Evolutionary conservation across 2,797 vertebrate genomes (phyloP).

Genomic region (Phalloptychus januarius): DNA sequence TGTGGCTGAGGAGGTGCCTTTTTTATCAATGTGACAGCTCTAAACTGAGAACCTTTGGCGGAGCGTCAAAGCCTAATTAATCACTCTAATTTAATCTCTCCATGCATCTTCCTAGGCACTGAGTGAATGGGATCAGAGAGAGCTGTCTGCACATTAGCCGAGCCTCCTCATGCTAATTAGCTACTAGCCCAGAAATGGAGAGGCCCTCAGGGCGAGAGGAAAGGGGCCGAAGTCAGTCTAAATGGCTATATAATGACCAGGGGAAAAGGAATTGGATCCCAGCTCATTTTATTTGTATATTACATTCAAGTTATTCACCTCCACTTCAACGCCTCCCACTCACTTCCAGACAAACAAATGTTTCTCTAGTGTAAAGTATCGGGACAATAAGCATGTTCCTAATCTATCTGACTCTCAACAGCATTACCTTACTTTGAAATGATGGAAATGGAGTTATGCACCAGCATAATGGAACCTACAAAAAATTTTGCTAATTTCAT

Average conservation of each 20-base stretch:
- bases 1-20: constrained; percentile 71
- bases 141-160: constrained; percentile 64
- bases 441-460: background rate
- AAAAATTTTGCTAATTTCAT: background rate
- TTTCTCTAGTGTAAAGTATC: constrained; percentile 18
- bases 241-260: constrained; percentile 80
- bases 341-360: constrained; percentile 33
- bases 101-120: constrained; percentile 66
- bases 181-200: constrained; percentile 74
- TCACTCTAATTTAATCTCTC: constrained; percentile 83
- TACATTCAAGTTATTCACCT: constrained; percentile 65
- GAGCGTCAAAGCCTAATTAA: constrained; percentile 83
- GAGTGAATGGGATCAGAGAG: constrained; percentile 78
- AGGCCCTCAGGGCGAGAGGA: constrained; percentile 75
- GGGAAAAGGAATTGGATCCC: constrained; percentile 48
- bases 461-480: background rate
- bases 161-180: constrained; percentile 81
- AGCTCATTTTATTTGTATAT: constrained; percentile 76
- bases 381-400: constrained; percentile 1
- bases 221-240: constrained; percentile 73
- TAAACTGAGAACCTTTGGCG: constrained; percentile 85
- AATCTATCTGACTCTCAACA: constrained; percentile 3
- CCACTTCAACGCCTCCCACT: background rate
- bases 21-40: constrained; percentile 85
- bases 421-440: background rate